Conservation (phyloP, 2,888 invertebrate genomes). For the Syrphus vitripennis region DNA sequence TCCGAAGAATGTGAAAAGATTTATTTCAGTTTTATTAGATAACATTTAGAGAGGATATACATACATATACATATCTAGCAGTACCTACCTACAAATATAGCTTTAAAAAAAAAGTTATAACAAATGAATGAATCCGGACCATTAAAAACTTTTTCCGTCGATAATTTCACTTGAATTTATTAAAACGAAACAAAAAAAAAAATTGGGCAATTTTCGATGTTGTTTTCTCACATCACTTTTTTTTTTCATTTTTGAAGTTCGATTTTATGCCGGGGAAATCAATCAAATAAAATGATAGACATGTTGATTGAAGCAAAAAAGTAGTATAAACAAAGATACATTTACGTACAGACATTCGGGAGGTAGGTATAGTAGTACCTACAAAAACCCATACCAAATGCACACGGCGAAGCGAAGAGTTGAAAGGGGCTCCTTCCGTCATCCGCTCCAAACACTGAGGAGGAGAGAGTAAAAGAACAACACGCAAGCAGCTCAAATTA, state of each 20-base stretch:
- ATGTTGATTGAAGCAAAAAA: constrained; percentile 75
- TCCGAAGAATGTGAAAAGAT: constrained; percentile 52
- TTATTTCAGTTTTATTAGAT: constrained; percentile 69
- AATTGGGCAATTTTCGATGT: constrained; percentile 47
- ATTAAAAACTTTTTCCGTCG: constrained; percentile 57
- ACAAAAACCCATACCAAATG: constrained; percentile 14
- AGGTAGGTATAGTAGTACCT: not conserved
- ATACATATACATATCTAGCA: too few relatives aligned
- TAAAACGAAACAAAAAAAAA: constrained; percentile 28
- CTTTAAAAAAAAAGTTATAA: constrained; percentile 40
- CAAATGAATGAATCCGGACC: constrained; percentile 62
- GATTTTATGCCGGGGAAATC: constrained; percentile 73
- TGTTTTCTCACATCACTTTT: constrained; percentile 33
- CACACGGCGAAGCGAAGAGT: constrained; percentile 1
- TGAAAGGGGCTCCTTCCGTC: constrained; percentile 14
- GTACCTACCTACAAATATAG: not conserved
- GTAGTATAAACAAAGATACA: constrained; percentile 72
- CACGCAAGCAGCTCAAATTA: constrained; percentile 74
- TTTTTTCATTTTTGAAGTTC: constrained; percentile 57
- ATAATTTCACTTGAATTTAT: constrained; percentile 68
- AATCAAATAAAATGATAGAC: constrained; percentile 75
- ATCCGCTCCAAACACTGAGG: not conserved
- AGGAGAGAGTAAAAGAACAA: constrained; percentile 63
- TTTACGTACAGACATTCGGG: constrained; percentile 35
- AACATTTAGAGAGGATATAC: constrained; percentile 57